Percentiles rank a stretch among this genome's conserved stretches.
These are phyloP conservation scores for Agrotis exclamationis DNA, from an alignment of 2,888 invertebrate species.

Conservation along the genomic window DNA sequence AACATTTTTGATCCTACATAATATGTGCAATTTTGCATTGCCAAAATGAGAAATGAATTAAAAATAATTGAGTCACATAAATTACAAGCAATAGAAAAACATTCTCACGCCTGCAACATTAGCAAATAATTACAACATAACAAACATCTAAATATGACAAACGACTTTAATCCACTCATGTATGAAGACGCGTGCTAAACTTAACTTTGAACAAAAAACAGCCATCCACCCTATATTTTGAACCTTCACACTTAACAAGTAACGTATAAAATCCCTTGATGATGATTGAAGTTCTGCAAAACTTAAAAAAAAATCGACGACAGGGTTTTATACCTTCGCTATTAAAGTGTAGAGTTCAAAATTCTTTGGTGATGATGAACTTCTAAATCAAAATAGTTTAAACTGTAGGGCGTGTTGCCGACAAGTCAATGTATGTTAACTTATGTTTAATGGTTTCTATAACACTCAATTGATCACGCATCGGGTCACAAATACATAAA, in stretches of 20 bases:
- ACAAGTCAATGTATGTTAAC: conserved; percentile 79
- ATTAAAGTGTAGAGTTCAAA: conserved; percentile 44
- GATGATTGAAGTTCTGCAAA: conserved; percentile 48
- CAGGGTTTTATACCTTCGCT: conserved; percentile 47
- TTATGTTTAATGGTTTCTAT: conserved; percentile 87
- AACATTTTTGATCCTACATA: neutral
- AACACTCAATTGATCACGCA: conserved; percentile 89
- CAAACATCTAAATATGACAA: conserved; percentile 87
- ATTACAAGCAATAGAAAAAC: conserved; percentile 33
- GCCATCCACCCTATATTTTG: conserved; percentile 34
- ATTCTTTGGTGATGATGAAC: conserved; percentile 13
- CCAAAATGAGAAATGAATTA: neutral
- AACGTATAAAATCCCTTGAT: conserved; percentile 50
- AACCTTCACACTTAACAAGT: conserved; percentile 10
- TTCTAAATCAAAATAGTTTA: conserved; percentile 83
- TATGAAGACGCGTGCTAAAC: conserved; percentile 82
- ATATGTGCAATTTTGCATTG: too few species aligned
- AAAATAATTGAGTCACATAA: conserved; percentile 18
- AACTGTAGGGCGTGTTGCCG: conserved; percentile 84
- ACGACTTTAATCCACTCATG: conserved; percentile 86
- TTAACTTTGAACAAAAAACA: conserved; percentile 69
- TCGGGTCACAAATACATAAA: conserved; percentile 77
- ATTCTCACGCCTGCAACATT: conserved; percentile 84
- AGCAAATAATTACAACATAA: conserved; percentile 83
- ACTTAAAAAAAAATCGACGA: too few species aligned